phyloP scores from a whole-genome alignment of 2,797 vertebrate species.

The Gymnopithys bicolor region DNA sequence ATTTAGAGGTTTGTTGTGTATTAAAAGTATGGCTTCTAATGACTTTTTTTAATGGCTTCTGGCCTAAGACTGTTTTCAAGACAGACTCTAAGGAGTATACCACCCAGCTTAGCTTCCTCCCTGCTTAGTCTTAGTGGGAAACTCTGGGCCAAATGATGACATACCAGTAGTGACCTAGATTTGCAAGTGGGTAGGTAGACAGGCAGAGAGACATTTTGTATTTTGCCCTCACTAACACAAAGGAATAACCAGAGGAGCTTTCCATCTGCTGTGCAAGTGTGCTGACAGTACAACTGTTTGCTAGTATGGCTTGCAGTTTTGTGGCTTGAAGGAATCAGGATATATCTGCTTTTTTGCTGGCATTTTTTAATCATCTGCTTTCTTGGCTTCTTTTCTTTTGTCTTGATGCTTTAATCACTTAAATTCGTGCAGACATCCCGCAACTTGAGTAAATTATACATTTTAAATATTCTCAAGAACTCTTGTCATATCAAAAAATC shows the following conservation, averaged over 20 bases:
- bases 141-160: not conserved
- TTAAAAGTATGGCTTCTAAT: not conserved
- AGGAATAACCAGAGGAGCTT: not conserved
- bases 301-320: not conserved
- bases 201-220: not conserved
- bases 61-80: not conserved
- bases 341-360: not conserved
- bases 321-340: constrained; percentile 10
- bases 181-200: not conserved
- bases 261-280: constrained; percentile 31
- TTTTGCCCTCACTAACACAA: not conserved
- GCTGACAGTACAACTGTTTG: not conserved
- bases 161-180: not conserved
- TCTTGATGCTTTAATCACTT: constrained; percentile 4
- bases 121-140: not conserved
- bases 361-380: not conserved
- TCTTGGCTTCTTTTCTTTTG: not conserved
- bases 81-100: not conserved
- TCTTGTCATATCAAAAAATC: constrained; percentile 45
- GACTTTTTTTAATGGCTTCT: not conserved
- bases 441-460: constrained; percentile 27
- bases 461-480: constrained; percentile 31
- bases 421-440: constrained; percentile 9
- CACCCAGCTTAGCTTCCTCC: not conserved
- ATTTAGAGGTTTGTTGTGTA: not conserved